A percentile compares a stretch with the other conserved stretches of the same genome.
Evolutionary conservation across 2,888 invertebrate genomes (phyloP).

Genomic region (Xylota sylvarum): DNA sequence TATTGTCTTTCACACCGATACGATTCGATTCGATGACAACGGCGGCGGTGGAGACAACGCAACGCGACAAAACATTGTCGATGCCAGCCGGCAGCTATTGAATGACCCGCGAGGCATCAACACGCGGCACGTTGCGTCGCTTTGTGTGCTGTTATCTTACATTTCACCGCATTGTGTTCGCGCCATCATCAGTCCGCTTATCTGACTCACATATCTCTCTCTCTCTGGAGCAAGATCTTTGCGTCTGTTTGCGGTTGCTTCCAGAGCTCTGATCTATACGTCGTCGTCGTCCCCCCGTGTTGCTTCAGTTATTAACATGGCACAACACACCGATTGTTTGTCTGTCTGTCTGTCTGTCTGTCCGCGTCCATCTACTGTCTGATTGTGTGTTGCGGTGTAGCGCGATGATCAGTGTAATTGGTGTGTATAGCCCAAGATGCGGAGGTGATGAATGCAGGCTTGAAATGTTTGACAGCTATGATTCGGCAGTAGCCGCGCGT

Average conservation of each 20-base stretch:
- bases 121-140: conserved; percentile 58
- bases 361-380: conserved; percentile 60
- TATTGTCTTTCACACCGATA: conserved; percentile 31
- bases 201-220: conserved; percentile 61
- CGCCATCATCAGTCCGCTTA: conserved; percentile 70
- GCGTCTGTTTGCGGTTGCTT: conserved; percentile 33
- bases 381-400: conserved; percentile 43
- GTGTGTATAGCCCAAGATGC: conserved; percentile 43
- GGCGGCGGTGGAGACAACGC: conserved; percentile 4
- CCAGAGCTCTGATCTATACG: conserved; percentile 29
- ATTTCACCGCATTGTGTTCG: conserved; percentile 70
- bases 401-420: conserved; percentile 72
- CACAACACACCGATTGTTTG: conserved; percentile 34
- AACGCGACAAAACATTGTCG: conserved; percentile 35
- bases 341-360: conserved; percentile 46
- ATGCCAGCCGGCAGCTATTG: conserved; percentile 15
- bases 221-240: conserved; percentile 41
- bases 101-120: conserved; percentile 62
- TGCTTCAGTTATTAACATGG: conserved; percentile 70
- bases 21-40: too few species aligned
- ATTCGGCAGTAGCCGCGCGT: conserved; percentile 51
- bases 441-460: conserved; percentile 70
- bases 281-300: neutral
- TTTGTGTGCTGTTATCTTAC: conserved; percentile 72
- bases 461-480: conserved; percentile 75